phyloP scores from a whole-genome alignment of 1,140 invertebrate species.

The Dreissena polymorpha region DNA sequence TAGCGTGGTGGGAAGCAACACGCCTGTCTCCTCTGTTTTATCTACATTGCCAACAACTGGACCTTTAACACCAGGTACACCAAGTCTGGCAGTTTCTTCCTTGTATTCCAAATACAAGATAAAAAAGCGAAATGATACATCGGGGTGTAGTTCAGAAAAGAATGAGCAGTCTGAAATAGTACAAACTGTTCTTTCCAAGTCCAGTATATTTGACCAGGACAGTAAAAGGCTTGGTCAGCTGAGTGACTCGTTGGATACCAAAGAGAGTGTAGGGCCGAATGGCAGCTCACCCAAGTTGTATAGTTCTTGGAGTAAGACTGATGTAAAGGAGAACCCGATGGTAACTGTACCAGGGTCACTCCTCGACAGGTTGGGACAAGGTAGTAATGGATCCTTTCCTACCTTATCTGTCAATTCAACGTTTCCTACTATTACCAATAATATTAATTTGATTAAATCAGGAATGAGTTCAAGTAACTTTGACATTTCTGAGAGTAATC shows the following conservation, averaged over 20 bases:
- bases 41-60: conserved; percentile 60
- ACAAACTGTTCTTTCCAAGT: conserved; percentile 91
- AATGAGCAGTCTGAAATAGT: conserved; percentile 94
- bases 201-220: conserved; percentile 97
- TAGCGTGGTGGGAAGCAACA: conserved; percentile 44
- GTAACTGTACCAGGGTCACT: conserved; percentile 62
- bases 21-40: conserved; percentile 50
- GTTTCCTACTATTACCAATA: conserved; percentile 43
- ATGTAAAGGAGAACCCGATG: conserved; percentile 76
- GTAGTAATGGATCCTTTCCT: conserved; percentile 59
- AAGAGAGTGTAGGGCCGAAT: conserved; percentile 50
- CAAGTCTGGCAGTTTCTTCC: conserved; percentile 37
- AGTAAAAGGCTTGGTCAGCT: conserved; percentile 94
- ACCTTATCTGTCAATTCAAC: conserved; percentile 62
- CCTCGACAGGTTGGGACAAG: conserved; percentile 58
- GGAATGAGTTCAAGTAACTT: neutral
- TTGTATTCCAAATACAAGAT: conserved; percentile 81
- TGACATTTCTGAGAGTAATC: neutral
- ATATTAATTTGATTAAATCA: neutral
- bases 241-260: conserved; percentile 91
- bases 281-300: conserved; percentile 55
- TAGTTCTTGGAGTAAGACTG: conserved; percentile 76
- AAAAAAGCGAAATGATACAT: conserved; percentile 71
- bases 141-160: conserved; percentile 65
- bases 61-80: conserved; percentile 45